Conservation (phyloP, 2,113 vertebrate genomes). For the Entomyzon cyanotis region DNA sequence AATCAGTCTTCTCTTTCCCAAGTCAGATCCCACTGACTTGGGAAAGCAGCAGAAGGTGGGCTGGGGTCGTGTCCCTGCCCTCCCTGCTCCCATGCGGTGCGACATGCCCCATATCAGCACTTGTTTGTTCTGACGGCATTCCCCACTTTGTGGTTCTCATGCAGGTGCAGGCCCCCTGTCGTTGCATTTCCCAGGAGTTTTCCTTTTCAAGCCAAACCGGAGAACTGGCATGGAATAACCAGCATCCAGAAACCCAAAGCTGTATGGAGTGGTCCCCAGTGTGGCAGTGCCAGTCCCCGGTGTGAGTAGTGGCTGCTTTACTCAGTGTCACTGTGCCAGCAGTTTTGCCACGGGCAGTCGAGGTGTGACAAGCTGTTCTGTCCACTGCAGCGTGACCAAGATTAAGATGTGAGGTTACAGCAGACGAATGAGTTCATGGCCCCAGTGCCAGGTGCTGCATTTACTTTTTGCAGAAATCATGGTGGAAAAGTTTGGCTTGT, state of each 20-base stretch:
- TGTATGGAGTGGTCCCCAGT: rapidly evolving
- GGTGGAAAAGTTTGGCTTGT: neutral
- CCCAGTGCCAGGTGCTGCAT: too few relatives aligned
- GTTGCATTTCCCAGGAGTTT: neutral
- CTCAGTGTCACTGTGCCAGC: too few relatives aligned
- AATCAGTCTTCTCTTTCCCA: rapidly evolving
- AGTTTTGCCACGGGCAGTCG: neutral
- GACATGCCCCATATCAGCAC: rapidly evolving
- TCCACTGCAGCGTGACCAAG: too few relatives aligned
- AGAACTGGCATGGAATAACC: neutral
- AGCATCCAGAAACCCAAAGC: rapidly evolving
- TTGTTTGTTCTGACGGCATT: rapidly evolving
- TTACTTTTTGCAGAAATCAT: neutral
- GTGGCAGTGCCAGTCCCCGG: neutral
- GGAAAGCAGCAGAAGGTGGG: too few relatives aligned
- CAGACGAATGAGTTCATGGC: rapidly evolving
- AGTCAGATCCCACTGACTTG: too few relatives aligned
- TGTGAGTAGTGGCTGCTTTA: neutral
- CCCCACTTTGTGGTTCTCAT: rapidly evolving
- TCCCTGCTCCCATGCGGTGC: rapidly evolving
- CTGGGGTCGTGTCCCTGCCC: rapidly evolving
- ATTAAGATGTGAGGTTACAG: neutral
- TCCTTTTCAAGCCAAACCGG: neutral
- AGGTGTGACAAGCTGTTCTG: too few relatives aligned
- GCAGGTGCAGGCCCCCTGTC: neutral